A percentile compares a stretch with the other conserved stretches of the same genome.
Conservation (phyloP, 2,113 vertebrate species). For the Athene cunicularia region DNA sequence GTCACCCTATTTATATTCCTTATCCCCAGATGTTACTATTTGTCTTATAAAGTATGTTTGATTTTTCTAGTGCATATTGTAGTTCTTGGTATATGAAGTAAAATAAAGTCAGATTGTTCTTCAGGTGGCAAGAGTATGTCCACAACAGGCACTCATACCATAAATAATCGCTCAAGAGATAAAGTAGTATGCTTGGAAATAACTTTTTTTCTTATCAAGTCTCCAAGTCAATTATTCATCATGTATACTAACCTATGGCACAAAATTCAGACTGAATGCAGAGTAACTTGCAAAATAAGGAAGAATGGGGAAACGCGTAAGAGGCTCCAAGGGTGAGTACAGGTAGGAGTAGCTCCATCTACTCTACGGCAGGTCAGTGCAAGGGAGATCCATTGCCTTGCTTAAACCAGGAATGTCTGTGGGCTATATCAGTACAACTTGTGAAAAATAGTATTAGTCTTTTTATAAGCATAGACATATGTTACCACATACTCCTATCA, state of each 20-base stretch:
- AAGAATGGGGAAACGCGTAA: not conserved
- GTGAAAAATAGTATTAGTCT: accelerated
- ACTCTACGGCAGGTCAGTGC: not conserved
- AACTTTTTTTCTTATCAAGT: not conserved
- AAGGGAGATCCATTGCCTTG: not conserved
- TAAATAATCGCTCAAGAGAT: slow-evolving; percentile 6
- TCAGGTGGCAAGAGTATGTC: not conserved
- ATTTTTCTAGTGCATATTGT: slow-evolving; percentile 30
- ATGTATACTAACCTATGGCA: not conserved
- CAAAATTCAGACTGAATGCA: not conserved
- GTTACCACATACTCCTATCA: not conserved
- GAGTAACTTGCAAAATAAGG: not conserved
- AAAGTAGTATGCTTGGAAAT: not conserved
- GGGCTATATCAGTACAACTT: not conserved
- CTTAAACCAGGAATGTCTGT: not conserved
- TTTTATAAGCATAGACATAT: not conserved
- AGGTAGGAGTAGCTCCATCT: not conserved
- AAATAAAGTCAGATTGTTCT: slow-evolving; percentile 40
- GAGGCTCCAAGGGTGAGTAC: not conserved
- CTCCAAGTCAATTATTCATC: not conserved
- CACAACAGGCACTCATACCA: not conserved
- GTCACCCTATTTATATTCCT: slow-evolving; percentile 60
- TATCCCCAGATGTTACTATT: slow-evolving; percentile 56
- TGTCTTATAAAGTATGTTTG: slow-evolving; percentile 49
- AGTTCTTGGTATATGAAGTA: not conserved